These are phyloP conservation scores for Ennomos fuscantarius DNA, from an alignment of 2,888 invertebrate species.

Conservation along the genomic window DNA sequence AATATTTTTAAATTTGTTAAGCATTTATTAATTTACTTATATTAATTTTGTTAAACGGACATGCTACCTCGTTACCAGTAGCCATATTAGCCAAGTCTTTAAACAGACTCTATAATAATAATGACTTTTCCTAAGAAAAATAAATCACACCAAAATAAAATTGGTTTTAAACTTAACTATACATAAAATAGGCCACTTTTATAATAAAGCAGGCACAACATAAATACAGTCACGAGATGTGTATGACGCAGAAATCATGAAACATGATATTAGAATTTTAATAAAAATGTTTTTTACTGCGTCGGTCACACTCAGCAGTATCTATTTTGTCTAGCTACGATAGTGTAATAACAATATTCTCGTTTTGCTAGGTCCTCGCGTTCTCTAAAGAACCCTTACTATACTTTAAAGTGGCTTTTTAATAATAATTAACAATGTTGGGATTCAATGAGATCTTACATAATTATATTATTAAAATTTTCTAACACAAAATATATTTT, in stretches of 20 bases:
- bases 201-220: too few relatives aligned
- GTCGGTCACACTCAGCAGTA: too few relatives aligned
- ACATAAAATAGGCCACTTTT: constrained; percentile 42
- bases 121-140: constrained; percentile 73
- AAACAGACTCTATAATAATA: constrained; percentile 70
- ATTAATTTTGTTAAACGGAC: constrained; percentile 11
- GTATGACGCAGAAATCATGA: too few relatives aligned
- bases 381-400: not conserved
- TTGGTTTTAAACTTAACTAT: constrained; percentile 50
- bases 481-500: constrained; percentile 12
- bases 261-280: too few relatives aligned
- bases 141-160: constrained; percentile 60
- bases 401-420: constrained; percentile 15
- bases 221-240: too few relatives aligned
- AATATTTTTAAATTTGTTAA: too few relatives aligned
- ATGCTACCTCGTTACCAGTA: constrained; percentile 8
- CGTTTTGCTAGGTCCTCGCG: too few relatives aligned
- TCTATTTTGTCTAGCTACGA: too few relatives aligned
- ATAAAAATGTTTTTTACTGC: too few relatives aligned
- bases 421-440: constrained; percentile 31
- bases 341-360: too few relatives aligned
- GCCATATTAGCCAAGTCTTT: constrained; percentile 56
- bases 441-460: constrained; percentile 24
- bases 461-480: constrained; percentile 8
- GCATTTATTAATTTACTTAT: too few relatives aligned